Conservation (phyloP, 2,888 invertebrate genomes). For the Aspidapion aeneum region DNA sequence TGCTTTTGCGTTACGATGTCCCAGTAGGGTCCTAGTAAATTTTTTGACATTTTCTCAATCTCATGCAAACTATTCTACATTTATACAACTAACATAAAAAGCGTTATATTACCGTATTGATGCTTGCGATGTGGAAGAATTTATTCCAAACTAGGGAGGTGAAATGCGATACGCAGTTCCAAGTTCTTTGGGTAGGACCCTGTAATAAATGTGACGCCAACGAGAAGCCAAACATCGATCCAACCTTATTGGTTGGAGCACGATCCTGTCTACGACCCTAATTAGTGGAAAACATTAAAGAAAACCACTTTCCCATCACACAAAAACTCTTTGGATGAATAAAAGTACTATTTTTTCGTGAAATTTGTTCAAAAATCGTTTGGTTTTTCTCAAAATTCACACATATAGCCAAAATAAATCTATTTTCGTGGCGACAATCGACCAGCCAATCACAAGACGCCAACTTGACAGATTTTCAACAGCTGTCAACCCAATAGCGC, state of each 20-base stretch:
- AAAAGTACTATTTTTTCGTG: neutral
- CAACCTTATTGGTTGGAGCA: constrained; percentile 49
- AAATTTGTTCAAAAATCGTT: too few relatives aligned
- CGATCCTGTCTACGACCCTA: constrained; percentile 32
- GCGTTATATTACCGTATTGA: constrained; percentile 47
- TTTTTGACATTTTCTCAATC: too few relatives aligned
- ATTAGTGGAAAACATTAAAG: constrained; percentile 22
- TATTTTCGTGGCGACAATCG: too few relatives aligned
- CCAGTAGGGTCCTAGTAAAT: too few relatives aligned
- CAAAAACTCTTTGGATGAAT: constrained; percentile 1
- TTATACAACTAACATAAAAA: too few relatives aligned
- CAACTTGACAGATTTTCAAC: too few relatives aligned
- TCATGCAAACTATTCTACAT: too few relatives aligned
- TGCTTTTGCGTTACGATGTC: too few relatives aligned
- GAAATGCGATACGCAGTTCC: constrained; percentile 52
- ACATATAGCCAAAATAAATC: too few relatives aligned
- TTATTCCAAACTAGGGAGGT: constrained; percentile 52
- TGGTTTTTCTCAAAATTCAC: too few relatives aligned
- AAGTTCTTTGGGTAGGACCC: constrained; percentile 66
- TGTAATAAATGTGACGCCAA: constrained; percentile 63
- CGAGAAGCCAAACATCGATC: constrained; percentile 68
- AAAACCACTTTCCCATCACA: constrained; percentile 11
- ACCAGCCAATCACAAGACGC: too few relatives aligned
- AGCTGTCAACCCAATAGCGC: too few relatives aligned
- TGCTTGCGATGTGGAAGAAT: constrained; percentile 46